Conservation (phyloP, 2,797 vertebrate genomes). For the Vipera ursinii region DNA sequence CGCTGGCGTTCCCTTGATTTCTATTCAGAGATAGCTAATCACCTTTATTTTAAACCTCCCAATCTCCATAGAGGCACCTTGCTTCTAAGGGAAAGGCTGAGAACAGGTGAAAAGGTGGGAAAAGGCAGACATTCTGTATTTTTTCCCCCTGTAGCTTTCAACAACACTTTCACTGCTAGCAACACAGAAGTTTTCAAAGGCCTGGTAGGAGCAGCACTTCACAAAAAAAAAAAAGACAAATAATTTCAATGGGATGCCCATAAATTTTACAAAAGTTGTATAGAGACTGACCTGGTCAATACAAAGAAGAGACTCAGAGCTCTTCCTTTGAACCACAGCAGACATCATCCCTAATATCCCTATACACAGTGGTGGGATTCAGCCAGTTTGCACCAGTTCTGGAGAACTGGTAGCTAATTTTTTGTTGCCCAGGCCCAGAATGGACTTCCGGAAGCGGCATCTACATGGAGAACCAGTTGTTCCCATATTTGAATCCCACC, state of each 20-base stretch:
- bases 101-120: conserved; percentile 1
- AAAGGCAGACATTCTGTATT: neutral
- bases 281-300: too few relatives aligned
- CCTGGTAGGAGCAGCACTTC: fast-evolving
- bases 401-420: too few relatives aligned
- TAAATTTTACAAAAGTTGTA: neutral
- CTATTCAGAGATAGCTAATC: conserved; percentile 58
- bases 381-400: too few relatives aligned
- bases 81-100: conserved; percentile 27
- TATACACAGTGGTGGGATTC: neutral
- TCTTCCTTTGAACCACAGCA: neutral
- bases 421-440: too few relatives aligned
- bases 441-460: too few relatives aligned
- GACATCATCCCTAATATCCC: neutral
- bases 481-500: too few relatives aligned
- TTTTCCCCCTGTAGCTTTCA: neutral
- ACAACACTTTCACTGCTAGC: conserved; percentile 5
- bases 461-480: too few relatives aligned
- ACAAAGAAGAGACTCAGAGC: neutral
- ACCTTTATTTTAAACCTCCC: conserved; percentile 62
- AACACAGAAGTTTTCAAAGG: neutral
- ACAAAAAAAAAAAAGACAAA: neutral
- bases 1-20: conserved; percentile 64
- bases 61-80: conserved; percentile 1
- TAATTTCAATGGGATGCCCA: too few relatives aligned